Conservation (phyloP, 2,888 invertebrate genomes). For the Periphyllus acericola region DNA sequence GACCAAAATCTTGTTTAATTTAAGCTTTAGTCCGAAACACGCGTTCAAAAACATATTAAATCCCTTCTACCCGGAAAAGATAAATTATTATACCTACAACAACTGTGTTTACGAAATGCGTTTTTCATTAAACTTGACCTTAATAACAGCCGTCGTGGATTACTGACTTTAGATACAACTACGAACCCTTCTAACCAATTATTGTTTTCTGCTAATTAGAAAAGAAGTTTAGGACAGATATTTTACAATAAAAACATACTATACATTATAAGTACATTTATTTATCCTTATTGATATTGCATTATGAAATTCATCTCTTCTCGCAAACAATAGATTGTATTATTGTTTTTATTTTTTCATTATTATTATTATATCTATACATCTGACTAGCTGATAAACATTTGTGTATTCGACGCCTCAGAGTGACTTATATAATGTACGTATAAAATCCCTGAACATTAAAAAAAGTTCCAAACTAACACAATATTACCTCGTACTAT, state of each 20-base stretch:
- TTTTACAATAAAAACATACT: neutral
- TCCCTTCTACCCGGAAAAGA: constrained; percentile 58
- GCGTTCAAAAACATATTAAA: constrained; percentile 61
- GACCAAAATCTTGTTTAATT: constrained; percentile 60
- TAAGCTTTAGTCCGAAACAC: constrained; percentile 52
- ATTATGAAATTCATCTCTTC: neutral
- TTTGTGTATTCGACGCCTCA: neutral
- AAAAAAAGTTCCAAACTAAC: neutral
- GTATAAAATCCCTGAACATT: neutral
- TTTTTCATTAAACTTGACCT: constrained; percentile 62
- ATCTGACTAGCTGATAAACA: neutral
- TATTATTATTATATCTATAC: neutral
- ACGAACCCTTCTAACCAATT: constrained; percentile 46
- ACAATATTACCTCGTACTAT: neutral
- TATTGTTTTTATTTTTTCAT: neutral
- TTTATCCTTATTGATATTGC: neutral
- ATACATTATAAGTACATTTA: neutral
- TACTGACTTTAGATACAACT: constrained; percentile 38
- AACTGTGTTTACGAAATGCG: constrained; percentile 60
- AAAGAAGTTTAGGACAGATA: constrained; percentile 14
- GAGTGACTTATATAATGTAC: neutral
- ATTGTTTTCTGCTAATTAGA: constrained; percentile 51
- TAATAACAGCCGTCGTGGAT: constrained; percentile 56
- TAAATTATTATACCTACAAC: constrained; percentile 62
- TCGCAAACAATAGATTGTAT: neutral